Evolutionary conservation across 2,888 invertebrate genomes (phyloP).

Genomic region (Ochlodes sylvanus): DNA sequence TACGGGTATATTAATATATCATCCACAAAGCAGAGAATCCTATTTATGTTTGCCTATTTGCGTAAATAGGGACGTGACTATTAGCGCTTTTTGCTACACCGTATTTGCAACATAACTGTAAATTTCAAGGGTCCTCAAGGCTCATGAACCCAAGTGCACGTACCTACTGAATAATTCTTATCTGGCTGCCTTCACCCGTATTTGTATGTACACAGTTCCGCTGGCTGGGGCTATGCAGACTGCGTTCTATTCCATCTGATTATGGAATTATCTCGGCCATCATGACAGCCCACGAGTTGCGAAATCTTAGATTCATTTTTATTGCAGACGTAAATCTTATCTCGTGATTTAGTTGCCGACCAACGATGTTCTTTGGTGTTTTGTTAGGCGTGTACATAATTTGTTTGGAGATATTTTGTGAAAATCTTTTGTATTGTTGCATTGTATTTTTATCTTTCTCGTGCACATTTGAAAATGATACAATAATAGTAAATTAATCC

Average conservation of each 20-base stretch:
- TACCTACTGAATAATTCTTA: constrained; percentile 25
- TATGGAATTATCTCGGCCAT: constrained; percentile 33
- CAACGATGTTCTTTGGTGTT: constrained; percentile 24
- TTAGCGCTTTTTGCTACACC: too few relatives aligned
- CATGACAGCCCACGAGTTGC: constrained; percentile 31
- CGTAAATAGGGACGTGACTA: too few relatives aligned
- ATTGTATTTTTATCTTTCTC: neutral
- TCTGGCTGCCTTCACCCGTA: constrained; percentile 29
- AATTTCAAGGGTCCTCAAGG: neutral
- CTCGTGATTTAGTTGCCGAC: constrained; percentile 27
- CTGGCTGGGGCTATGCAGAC: constrained; percentile 18
- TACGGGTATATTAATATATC: too few relatives aligned
- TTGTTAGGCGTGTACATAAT: constrained; percentile 18
- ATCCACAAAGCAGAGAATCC: too few relatives aligned
- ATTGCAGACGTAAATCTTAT: constrained; percentile 28
- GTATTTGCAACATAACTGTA: neutral
- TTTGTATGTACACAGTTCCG: constrained; percentile 31
- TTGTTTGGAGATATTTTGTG: constrained; percentile 9
- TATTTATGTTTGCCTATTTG: too few relatives aligned
- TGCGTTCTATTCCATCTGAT: constrained; percentile 34
- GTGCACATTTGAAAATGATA: too few relatives aligned
- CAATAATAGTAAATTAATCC: too few relatives aligned
- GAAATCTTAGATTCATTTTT: constrained; percentile 35
- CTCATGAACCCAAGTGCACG: neutral
- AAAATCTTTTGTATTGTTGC: neutral